Conservation (phyloP, 2,888 invertebrate species). For the Microlaimidae sp. region DNA sequence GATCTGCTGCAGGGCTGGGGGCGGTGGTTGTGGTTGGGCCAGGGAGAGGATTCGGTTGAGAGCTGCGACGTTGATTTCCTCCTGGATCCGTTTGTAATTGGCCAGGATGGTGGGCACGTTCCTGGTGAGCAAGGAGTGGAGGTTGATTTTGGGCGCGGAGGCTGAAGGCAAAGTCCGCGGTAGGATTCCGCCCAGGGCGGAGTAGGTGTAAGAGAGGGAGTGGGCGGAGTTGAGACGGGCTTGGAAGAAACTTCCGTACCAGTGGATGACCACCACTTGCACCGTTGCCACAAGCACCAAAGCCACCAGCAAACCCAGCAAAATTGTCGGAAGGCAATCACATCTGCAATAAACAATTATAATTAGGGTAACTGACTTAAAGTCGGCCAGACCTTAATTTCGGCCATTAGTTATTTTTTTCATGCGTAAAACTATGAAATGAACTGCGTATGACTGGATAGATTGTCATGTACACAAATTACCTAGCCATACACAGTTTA, state of each 20-base stretch:
- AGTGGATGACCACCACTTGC: conserved; percentile 4
- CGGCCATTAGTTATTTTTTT: too few species aligned
- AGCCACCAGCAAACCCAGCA: conserved; percentile 1
- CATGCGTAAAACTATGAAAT: too few species aligned
- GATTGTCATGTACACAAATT: too few species aligned
- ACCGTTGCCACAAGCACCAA: conserved; percentile 2
- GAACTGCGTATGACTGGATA: too few species aligned
- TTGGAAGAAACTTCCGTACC: neutral
- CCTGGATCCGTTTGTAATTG: neutral
- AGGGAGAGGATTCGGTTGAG: neutral
- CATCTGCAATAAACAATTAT: too few species aligned
- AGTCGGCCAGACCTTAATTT: too few species aligned
- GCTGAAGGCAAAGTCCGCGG: neutral
- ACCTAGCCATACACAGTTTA: too few species aligned
- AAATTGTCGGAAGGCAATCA: neutral
- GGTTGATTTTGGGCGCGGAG: conserved; percentile 8
- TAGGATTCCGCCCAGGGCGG: neutral
- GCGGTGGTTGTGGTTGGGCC: neutral
- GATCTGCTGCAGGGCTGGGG: neutral
- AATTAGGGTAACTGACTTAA: too few species aligned
- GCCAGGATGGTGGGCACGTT: conserved; percentile 13
- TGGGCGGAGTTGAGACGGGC: too few species aligned
- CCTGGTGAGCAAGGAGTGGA: conserved; percentile 5
- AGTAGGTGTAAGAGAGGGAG: neutral
- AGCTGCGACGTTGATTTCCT: neutral